Percentiles rank a stretch among this genome's conserved stretches.
phyloP scores from a whole-genome alignment of 1,140 invertebrate genomes.

The Atta cephalotes region DNA sequence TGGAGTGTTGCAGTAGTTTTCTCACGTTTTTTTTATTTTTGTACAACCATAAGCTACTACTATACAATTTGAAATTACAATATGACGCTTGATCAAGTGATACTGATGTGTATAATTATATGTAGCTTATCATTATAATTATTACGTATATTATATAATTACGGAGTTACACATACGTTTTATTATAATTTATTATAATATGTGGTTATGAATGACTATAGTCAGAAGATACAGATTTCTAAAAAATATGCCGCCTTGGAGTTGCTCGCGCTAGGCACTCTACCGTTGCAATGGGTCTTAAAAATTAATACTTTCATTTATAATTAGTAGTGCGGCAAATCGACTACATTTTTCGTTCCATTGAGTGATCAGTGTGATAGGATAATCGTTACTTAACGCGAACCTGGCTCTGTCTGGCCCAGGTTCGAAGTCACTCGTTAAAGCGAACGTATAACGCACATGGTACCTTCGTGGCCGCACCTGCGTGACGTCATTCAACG shows the following conservation, averaged over 20 bases:
- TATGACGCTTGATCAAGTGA: not conserved
- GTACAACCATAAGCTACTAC: not conserved
- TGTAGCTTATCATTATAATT: constrained; percentile 2
- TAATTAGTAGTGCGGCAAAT: constrained; percentile 33
- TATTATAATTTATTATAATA: not conserved
- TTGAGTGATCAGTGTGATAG: constrained; percentile 34
- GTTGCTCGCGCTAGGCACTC: not conserved
- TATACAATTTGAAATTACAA: not conserved
- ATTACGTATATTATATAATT: not conserved
- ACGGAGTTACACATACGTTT: not conserved
- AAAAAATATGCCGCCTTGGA: not conserved
- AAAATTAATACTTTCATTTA: constrained; percentile 37
- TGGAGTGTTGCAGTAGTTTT: not conserved
- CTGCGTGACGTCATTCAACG: constrained; percentile 68
- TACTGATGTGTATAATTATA: not conserved
- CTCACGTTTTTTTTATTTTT: not conserved
- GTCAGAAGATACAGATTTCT: not conserved
- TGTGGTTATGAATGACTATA: not conserved
- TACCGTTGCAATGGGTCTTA: constrained; percentile 3
- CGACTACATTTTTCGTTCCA: constrained; percentile 13
- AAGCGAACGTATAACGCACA: constrained; percentile 33
- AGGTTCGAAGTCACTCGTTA: constrained; percentile 54
- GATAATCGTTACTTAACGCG: constrained; percentile 69
- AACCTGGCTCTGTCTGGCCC: constrained; percentile 28
- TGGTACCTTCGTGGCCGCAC: constrained; percentile 65